These are phyloP conservation scores for Papilio aristodemus DNA, from an alignment of 1,140 invertebrate species.

Conservation along the genomic window DNA sequence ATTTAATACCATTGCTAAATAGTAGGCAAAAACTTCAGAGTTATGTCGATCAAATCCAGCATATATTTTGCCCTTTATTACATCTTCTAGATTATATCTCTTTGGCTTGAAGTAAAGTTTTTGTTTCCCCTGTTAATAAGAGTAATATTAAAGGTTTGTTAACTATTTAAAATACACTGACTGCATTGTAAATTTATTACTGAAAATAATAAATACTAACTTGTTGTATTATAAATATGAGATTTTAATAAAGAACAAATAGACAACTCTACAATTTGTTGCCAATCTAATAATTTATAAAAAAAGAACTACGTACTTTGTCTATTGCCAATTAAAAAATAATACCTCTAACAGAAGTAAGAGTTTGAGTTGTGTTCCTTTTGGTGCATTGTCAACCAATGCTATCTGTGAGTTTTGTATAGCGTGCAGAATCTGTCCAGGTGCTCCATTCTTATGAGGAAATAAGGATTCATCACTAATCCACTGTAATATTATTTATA, in stretches of 20 bases:
- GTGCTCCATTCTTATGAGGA: slow-evolving; percentile 82
- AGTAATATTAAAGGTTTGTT: neutral
- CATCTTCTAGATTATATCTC: slow-evolving; percentile 88
- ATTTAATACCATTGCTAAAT: slow-evolving; percentile 89
- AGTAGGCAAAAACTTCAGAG: slow-evolving; percentile 97
- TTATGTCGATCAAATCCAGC: slow-evolving; percentile 94
- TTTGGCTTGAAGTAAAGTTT: slow-evolving; percentile 94
- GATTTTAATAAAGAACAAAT: too few species aligned
- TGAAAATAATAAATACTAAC: neutral
- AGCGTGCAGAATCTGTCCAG: slow-evolving; percentile 87
- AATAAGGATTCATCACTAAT: slow-evolving; percentile 84
- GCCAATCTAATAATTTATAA: too few species aligned
- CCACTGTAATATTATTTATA: slow-evolving; percentile 82
- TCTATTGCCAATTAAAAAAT: too few species aligned
- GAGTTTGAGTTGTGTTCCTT: slow-evolving; percentile 95
- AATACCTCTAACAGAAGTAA: slow-evolving; percentile 86
- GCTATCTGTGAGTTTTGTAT: slow-evolving; percentile 86
- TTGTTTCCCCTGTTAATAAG: slow-evolving; percentile 83
- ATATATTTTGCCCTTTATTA: slow-evolving; percentile 91
- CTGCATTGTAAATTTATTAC: neutral
- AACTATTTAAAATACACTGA: neutral
- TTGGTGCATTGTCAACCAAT: slow-evolving; percentile 86
- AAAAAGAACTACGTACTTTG: too few species aligned
- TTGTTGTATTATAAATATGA: too few species aligned
- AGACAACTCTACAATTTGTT: too few species aligned